Conservation (phyloP, 2,113 vertebrate genomes). For the Sialia sialis region DNA sequence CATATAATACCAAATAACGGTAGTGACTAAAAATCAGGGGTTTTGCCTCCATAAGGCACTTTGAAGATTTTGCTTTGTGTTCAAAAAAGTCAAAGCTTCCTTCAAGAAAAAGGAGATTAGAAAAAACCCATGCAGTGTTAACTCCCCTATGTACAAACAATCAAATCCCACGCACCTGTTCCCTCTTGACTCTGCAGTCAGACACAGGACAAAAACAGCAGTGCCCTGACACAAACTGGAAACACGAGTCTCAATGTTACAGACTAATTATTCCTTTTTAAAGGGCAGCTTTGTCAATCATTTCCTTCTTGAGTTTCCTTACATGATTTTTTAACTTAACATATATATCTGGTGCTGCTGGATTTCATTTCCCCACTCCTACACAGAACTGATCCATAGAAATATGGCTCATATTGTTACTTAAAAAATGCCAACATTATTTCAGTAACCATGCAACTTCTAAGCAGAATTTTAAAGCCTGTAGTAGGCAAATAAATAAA, state of each 20-base stretch:
- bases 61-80: not conserved
- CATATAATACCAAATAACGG: not conserved
- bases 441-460: not conserved
- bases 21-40: not conserved
- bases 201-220: not conserved
- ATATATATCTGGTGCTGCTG: not conserved
- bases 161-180: not conserved
- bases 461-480: not conserved
- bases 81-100: not conserved
- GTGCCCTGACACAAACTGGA: not conserved
- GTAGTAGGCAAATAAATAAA: not conserved
- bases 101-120: not conserved
- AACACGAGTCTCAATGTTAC: not conserved
- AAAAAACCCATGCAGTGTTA: fast-evolving
- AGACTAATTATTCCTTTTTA: not conserved
- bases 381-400: not conserved
- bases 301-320: not conserved
- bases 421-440: not conserved
- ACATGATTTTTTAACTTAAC: not conserved
- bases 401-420: not conserved
- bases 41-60: not conserved
- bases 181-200: not conserved
- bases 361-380: not conserved
- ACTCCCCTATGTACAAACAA: not conserved
- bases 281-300: conserved; percentile 17